Evolutionary conservation across 2,888 invertebrate species (phyloP).

Genomic region (Oscheius sp.): DNA sequence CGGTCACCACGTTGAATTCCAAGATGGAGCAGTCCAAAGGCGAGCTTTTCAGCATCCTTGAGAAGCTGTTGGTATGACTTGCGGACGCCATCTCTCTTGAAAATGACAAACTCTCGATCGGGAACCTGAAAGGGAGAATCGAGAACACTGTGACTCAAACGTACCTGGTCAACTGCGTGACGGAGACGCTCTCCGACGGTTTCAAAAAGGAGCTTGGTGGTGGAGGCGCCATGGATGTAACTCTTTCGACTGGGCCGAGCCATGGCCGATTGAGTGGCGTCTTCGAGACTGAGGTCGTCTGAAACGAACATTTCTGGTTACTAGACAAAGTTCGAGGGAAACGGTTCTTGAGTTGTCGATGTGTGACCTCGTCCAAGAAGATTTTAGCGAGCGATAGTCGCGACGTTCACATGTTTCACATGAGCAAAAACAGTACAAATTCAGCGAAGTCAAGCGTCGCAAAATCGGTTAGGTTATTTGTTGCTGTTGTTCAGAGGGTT

Average conservation of each 20-base stretch:
- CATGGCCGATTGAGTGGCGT: conserved; percentile 57
- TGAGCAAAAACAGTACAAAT: conserved; percentile 28
- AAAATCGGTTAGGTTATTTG: too few species aligned
- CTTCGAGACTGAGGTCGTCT: conserved; percentile 62
- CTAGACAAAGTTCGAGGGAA: conserved; percentile 7
- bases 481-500: not conserved
- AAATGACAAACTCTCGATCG: conserved; percentile 70
- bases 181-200: conserved; percentile 70
- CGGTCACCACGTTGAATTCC: conserved; percentile 83
- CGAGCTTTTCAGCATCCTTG: conserved; percentile 79
- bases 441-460: not conserved
- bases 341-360: not conserved
- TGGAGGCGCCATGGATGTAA: conserved; percentile 69
- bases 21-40: conserved; percentile 81
- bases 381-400: conserved; percentile 27
- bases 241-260: conserved; percentile 61
- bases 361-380: conserved; percentile 30
- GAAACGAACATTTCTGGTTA: conserved; percentile 33
- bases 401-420: conserved; percentile 29
- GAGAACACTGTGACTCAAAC: not conserved
- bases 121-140: conserved; percentile 54
- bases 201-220: conserved; percentile 65
- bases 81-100: conserved; percentile 65
- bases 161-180: conserved; percentile 64
- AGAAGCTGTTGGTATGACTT: conserved; percentile 69